phyloP scores from a whole-genome alignment of 2,113 vertebrate genomes.

The Odobenus rosmarus region DNA sequence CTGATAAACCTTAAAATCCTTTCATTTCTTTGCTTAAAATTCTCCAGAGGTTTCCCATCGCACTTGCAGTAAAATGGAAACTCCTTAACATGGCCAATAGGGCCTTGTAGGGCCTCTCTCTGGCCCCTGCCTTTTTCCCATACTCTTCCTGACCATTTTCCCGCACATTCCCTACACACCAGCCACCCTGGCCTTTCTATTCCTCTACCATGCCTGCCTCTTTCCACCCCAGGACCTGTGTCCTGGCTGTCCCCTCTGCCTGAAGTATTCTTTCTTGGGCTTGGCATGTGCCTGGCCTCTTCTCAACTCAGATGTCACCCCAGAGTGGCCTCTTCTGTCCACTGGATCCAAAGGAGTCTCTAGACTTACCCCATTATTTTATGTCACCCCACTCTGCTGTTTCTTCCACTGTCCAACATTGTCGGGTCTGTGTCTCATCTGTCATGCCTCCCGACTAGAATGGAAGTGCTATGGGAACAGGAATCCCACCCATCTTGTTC shows the following conservation, averaged over 20 bases:
- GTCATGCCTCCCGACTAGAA: background rate
- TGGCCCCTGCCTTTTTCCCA: background rate
- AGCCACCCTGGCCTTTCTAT: background rate
- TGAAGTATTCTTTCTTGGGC: background rate
- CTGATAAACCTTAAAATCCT: background rate
- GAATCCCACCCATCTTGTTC: background rate
- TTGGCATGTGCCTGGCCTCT: background rate
- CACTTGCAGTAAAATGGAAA: constrained; percentile 6
- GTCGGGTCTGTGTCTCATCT: background rate
- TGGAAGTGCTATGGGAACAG: background rate
- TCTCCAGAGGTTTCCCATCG: background rate
- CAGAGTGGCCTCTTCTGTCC: background rate
- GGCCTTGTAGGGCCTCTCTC: background rate
- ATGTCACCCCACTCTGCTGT: background rate
- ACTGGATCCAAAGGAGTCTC: background rate
- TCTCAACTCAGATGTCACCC: background rate
- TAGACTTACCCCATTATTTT: background rate
- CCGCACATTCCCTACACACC: background rate
- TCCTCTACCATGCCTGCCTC: background rate
- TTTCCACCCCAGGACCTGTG: background rate
- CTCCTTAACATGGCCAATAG: background rate
- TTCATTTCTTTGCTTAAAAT: constrained; percentile 16
- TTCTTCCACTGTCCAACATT: background rate
- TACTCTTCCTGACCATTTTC: background rate
- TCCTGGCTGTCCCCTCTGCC: background rate